phyloP scores from a whole-genome alignment of 2,888 invertebrate species.

The Petrolisthes manimaculis region DNA sequence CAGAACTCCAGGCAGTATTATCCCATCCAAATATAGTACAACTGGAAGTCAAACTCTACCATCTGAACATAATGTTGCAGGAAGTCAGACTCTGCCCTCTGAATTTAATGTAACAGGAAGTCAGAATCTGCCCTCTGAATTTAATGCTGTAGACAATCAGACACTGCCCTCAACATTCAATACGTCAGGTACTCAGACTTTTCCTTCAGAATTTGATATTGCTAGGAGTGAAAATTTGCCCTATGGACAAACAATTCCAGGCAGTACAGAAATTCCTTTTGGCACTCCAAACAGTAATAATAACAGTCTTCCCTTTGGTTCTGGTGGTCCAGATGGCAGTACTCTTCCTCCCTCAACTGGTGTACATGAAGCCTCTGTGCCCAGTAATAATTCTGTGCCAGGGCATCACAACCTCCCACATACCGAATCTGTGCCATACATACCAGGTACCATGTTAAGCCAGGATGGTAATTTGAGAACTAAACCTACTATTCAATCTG shows the following conservation, averaged over 20 bases:
- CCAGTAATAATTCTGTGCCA: neutral
- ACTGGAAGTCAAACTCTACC: neutral
- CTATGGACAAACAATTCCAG: neutral
- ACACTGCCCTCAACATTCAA: neutral
- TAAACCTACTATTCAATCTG: neutral
- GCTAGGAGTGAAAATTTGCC: neutral
- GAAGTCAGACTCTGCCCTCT: neutral
- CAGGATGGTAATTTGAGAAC: neutral
- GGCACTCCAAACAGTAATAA: neutral
- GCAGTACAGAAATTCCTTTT: neutral
- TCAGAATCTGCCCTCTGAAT: neutral
- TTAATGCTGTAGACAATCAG: neutral
- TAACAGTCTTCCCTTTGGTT: neutral
- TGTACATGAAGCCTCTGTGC: no score
- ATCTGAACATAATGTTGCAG: neutral
- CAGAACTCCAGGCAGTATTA: neutral
- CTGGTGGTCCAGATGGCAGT: neutral
- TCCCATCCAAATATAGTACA: neutral
- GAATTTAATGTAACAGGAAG: neutral
- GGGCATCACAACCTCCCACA: neutral
- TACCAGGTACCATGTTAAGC: slow-evolving; percentile 15
- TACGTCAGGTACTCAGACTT: neutral
- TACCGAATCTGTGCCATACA: neutral
- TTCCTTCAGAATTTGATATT: neutral
- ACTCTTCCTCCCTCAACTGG: neutral